Base-by-base conservation (phyloP, 2,888 invertebrate species). In the Lydus trimaculatus region DNA sequence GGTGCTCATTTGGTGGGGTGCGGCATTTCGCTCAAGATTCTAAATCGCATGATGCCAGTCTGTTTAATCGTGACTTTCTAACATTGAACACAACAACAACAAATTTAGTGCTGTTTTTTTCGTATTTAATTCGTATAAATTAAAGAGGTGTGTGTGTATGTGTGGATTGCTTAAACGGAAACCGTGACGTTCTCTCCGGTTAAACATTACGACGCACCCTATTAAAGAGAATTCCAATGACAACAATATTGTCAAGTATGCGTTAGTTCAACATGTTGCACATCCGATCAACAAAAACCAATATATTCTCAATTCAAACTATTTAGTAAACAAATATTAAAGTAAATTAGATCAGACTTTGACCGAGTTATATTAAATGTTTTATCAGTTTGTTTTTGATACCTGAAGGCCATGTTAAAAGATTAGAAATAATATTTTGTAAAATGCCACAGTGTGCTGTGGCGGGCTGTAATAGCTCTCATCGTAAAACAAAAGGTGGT, bases 381-480 rank as follows among this genome's bases (percentile, higher is more conserved):
- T 23, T 36, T 48, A 48, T 48, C 48, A 48, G 20, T 48, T 48
- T 43, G 39, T 48, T 48, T 48, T 20, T 20, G 17, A 48, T 48
- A 48, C 48, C 48, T 48, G 48, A 48, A 48, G 48, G 48, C 48
- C 48, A 48, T 48, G 48, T 48, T 48, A 48, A 4, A 9, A 48
- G 8, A 20, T 23, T 48, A n/a, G 20, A 48, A 20, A 48, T 48
- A 48, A 20, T 48, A 48, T 9, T n/a, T n/a, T 7, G 48, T 20
- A 67, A 73, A 65, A 89, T 89, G 89, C 88, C 89, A 80, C 89
- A 89, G 85, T 89, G 89, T 82, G 88, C 89, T 71, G 87, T 89
- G 65, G 84, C 86, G 74, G 87, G 87, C 76, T 89, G 89, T 82
- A 87, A 86, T 76, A 89, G 88, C 78, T 88, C 88, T 79, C 88